Conservation (phyloP, 2,888 invertebrate genomes). For the Petrolisthes manimaculis region DNA sequence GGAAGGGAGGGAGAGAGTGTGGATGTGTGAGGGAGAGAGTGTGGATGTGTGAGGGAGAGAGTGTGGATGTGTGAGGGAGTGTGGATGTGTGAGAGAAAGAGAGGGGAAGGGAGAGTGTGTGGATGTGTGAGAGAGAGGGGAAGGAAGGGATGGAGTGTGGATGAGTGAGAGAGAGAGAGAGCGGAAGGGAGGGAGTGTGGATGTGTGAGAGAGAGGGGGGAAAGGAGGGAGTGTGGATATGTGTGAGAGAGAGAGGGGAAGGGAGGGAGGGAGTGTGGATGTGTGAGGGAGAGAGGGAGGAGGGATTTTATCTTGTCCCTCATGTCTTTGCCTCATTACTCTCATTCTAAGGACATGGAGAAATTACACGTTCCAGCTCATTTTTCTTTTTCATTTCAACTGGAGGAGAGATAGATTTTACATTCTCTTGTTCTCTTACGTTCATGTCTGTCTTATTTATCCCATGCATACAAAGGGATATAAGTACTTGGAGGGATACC, state of each 20-base stretch:
- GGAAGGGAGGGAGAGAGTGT: no score
- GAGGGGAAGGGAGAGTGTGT: no score
- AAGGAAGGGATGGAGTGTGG: background rate
- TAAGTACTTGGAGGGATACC: no score
- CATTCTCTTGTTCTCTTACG: no score
- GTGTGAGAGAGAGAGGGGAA: background rate
- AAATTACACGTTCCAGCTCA: no score
- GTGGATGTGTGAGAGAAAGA: background rate
- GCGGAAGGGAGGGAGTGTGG: background rate
- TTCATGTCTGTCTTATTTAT: no score
- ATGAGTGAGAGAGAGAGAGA: background rate
- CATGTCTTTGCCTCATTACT: no score
- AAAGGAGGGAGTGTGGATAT: background rate
- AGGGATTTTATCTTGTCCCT: background rate
- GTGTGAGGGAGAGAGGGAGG: background rate
- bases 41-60: background rate
- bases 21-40: background rate
- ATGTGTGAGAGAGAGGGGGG: background rate
- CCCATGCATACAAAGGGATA: no score
- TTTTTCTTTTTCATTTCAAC: no score
- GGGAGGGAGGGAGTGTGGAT: background rate
- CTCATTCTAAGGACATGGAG: no score
- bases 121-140: background rate
- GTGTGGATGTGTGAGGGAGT: background rate
- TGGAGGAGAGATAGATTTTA: no score